These are phyloP conservation scores for Hemistola chrysoprasaria DNA, from an alignment of 2,888 invertebrate species.

Conservation along the genomic window DNA sequence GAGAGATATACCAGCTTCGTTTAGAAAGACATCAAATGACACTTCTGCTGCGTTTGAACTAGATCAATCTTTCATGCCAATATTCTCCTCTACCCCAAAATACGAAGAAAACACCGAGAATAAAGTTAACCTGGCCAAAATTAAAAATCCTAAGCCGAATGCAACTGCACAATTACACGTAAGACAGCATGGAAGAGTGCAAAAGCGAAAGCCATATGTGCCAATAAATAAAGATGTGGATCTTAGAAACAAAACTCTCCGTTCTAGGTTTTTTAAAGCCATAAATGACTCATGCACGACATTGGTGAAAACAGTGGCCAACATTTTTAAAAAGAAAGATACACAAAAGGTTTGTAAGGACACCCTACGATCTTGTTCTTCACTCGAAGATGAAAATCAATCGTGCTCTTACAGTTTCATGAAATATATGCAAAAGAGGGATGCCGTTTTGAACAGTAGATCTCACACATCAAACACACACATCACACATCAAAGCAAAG, in stretches of 20 bases:
- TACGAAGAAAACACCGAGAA: slow-evolving; percentile 1
- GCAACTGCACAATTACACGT: slow-evolving; percentile 3
- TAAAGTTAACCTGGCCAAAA: slow-evolving; percentile 8
- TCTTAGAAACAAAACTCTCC: slow-evolving; percentile 43
- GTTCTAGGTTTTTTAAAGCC: slow-evolving; percentile 52
- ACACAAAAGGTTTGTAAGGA: slow-evolving; percentile 1
- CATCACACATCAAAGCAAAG: slow-evolving; percentile 11
- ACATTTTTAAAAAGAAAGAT: slow-evolving; percentile 47
- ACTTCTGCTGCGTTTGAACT: slow-evolving; percentile 14
- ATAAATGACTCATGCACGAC: slow-evolving; percentile 65
- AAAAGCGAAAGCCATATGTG: slow-evolving; percentile 14
- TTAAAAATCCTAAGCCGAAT: slow-evolving; percentile 2
- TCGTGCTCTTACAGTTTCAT: slow-evolving; percentile 57
- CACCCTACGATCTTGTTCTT: neutral
- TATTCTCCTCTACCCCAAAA: slow-evolving; percentile 56
- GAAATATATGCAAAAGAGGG: slow-evolving; percentile 59
- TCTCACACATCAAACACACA: slow-evolving; percentile 10
- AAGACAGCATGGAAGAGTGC: slow-evolving; percentile 15
- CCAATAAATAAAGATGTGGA: slow-evolving; percentile 22
- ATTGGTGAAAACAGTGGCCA: slow-evolving; percentile 57
- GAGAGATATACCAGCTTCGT: slow-evolving; percentile 1
- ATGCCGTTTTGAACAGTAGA: slow-evolving; percentile 36
- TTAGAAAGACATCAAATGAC: slow-evolving; percentile 6
- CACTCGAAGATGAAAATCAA: slow-evolving; percentile 11
- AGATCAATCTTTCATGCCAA: slow-evolving; percentile 44